Percentiles rank a stretch among this genome's conserved stretches.
phyloP scores from a whole-genome alignment of 2,113 vertebrate genomes.

The Nyctereutes procyonoides region DNA sequence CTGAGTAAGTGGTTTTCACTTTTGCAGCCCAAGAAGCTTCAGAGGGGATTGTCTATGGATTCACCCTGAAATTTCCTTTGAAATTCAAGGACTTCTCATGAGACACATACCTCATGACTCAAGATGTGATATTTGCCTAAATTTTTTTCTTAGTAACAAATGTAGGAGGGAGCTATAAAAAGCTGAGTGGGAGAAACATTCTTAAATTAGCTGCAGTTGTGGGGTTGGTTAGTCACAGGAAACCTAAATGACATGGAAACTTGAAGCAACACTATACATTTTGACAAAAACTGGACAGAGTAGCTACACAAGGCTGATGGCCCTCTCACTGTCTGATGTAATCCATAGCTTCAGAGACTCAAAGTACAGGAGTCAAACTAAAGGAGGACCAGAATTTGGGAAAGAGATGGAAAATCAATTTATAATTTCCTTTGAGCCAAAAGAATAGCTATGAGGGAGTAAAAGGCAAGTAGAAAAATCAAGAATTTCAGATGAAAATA shows the following conservation, averaged over 20 bases:
- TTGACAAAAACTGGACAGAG: conserved; percentile 33
- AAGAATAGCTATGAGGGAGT: not conserved
- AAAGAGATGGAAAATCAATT: conserved; percentile 8
- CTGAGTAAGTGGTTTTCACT: not conserved
- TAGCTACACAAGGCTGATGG: not conserved
- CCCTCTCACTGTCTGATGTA: not conserved
- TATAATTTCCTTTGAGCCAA: not conserved
- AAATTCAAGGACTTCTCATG: conserved; percentile 51
- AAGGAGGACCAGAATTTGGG: not conserved
- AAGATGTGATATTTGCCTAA: conserved; percentile 65
- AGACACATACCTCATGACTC: conserved; percentile 54
- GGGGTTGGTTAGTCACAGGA: conserved; percentile 56
- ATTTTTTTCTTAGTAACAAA: conserved; percentile 74
- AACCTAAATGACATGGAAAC: conserved; percentile 52
- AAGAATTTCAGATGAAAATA: conserved; percentile 25
- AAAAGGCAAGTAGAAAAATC: not conserved
- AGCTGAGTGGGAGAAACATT: conserved; percentile 55
- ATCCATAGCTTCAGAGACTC: conserved; percentile 15
- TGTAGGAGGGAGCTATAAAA: conserved; percentile 75
- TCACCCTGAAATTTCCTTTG: conserved; percentile 50
- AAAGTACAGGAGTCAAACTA: not conserved
- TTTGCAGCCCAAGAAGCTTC: not conserved
- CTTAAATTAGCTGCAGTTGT: conserved; percentile 73
- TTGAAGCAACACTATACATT: not conserved
- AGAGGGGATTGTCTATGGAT: not conserved